Evolutionary conservation across 1,140 invertebrate species (phyloP).

Genomic region (Rhopalosiphum padi): DNA sequence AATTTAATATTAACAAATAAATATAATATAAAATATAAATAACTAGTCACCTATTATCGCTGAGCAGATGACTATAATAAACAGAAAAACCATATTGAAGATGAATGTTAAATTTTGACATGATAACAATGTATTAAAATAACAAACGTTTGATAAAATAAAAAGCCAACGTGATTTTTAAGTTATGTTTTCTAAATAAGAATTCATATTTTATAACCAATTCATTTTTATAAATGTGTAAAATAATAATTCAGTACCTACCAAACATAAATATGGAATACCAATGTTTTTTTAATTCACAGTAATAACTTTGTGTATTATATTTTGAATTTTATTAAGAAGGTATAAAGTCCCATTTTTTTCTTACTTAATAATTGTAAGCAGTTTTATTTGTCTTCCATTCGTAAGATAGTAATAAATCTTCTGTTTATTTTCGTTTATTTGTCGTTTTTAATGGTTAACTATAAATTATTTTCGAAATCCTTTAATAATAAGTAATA

Average conservation of each 20-base stretch:
- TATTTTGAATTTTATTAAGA: neutral
- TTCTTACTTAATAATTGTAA: neutral
- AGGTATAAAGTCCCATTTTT: neutral
- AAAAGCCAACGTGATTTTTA: neutral
- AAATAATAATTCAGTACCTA: neutral
- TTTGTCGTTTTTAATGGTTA: conserved; percentile 17
- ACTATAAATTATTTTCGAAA: conserved; percentile 18
- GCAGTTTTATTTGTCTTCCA: conserved; percentile 3
- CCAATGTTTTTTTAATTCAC: neutral
- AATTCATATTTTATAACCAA: neutral
- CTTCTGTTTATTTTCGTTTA: conserved; percentile 38
- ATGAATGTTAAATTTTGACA: neutral
- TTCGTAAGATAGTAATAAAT: neutral
- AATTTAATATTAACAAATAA: neutral
- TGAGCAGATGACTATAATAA: neutral
- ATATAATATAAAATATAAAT: neutral
- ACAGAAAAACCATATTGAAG: neutral
- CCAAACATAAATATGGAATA: neutral
- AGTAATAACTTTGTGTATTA: neutral
- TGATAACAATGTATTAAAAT: neutral
- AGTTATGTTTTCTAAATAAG: neutral
- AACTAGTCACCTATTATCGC: neutral
- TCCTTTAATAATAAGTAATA: neutral
- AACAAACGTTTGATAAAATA: neutral
- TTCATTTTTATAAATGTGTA: neutral